Evolutionary conservation across 1,140 invertebrate species (phyloP).

Genomic region (Chironomus tepperi): DNA sequence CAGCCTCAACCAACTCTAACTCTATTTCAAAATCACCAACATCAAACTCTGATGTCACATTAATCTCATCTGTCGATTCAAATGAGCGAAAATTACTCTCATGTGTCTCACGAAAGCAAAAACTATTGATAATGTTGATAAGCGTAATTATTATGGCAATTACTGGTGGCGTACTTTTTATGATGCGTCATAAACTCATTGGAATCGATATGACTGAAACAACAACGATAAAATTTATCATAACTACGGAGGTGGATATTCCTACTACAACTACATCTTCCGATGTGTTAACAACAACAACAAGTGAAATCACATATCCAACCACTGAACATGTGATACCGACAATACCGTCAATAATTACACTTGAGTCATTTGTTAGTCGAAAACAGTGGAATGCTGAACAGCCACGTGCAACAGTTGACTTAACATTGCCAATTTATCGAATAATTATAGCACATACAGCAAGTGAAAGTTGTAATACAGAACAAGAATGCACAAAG

Average conservation of each 20-base stretch:
- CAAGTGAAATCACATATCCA: neutral
- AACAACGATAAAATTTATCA: neutral
- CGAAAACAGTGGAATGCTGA: neutral
- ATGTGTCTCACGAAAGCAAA: neutral
- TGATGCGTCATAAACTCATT: neutral
- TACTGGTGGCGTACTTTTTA: neutral
- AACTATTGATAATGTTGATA: neutral
- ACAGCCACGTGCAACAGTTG: neutral
- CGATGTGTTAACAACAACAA: neutral
- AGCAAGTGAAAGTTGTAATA: neutral
- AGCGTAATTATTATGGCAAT: neutral
- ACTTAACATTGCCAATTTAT: neutral
- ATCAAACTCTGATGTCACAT: too few relatives aligned
- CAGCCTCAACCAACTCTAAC: too few relatives aligned
- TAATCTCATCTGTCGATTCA: neutral
- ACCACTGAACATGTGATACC: too few relatives aligned
- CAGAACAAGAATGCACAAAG: neutral
- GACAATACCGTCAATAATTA: neutral
- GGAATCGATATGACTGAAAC: neutral
- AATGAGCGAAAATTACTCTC: neutral
- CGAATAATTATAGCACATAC: neutral
- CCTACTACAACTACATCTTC: too few relatives aligned
- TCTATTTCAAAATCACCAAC: too few relatives aligned
- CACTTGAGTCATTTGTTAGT: neutral
- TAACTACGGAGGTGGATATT: neutral